Base-by-base conservation (phyloP, 2,113 vertebrate species). In the Salvelinus alpinus region DNA sequence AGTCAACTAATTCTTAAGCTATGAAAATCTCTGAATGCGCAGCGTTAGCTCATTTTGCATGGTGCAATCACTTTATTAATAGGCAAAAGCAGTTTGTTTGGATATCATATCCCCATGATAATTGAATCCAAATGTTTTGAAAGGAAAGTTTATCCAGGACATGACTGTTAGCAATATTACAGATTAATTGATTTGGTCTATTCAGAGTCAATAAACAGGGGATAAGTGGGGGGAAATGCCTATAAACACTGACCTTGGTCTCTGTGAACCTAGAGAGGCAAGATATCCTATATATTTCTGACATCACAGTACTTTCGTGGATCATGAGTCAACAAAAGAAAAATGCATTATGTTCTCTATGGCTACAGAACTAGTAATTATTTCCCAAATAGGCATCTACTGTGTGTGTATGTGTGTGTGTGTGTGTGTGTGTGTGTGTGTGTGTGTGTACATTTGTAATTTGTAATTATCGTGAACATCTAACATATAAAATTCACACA, bases 111-210 rank as follows among this genome's bases (percentile, higher is more conserved):
- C 88, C 89, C 87, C 79, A 77, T 88, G 86, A 91, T 90, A 89
- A 93, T 87, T 90, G 87, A 92, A 92, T 83, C 90, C 90, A 93
- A 93, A 90, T 92, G 88, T 90, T 92, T 91, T 87, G 80, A 91
- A 87, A 91, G 38, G 74, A 86, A 88, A 91, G 88, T 87, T 91
- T 88, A 91, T 88, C 87, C 80, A 87, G 81, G 82, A 88, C 84
- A 92, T 87, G 88, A 83, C 89, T 86, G 86, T 80, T 87, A 89
- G 84, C 88, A 71, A 84, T 76, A 81, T 88, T 74, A 47, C 83
- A 88, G 85, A 88, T 89, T 83, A 90, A 90, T 88, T 88, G 82
- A 91, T 90, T 88, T 78, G 69, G 84, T 81, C 82, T 84, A 83
- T 64, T 54, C 51, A 54, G 51, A 54, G 82, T 92, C 90, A 91